phyloP scores from a whole-genome alignment of 2,888 invertebrate species.

The Lumbricus terrestris region DNA sequence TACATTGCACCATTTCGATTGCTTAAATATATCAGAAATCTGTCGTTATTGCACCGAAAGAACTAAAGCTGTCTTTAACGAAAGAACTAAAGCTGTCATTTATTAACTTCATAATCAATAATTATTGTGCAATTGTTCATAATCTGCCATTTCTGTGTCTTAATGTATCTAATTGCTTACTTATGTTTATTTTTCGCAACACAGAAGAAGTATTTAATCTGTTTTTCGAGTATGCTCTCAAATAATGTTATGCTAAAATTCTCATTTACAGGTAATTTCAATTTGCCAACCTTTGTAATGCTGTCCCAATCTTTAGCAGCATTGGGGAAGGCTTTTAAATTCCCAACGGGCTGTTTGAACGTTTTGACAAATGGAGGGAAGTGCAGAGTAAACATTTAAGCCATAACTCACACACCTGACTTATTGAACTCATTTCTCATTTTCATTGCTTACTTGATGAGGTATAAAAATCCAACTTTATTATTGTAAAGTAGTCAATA shows the following conservation, averaged over 20 bases:
- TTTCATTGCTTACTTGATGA: no score
- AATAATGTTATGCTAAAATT: not conserved
- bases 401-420: no score
- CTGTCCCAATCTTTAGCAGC: not conserved
- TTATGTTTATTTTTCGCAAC: not conserved
- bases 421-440: no score
- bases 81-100: no score
- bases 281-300: not conserved
- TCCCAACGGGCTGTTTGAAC: no score
- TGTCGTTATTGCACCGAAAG: no score
- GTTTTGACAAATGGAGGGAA: no score
- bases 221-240: not conserved
- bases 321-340: not conserved
- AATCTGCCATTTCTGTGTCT: not conserved
- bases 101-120: no score
- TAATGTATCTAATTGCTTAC: not conserved
- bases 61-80: not conserved
- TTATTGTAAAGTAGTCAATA: not conserved
- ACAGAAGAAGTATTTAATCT: not conserved
- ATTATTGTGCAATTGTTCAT: not conserved
- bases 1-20: no score
- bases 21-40: no score
- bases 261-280: not conserved
- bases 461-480: no score
- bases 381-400: no score